Conservation (phyloP, 2,888 invertebrate species). For the Athalia rosae region DNA sequence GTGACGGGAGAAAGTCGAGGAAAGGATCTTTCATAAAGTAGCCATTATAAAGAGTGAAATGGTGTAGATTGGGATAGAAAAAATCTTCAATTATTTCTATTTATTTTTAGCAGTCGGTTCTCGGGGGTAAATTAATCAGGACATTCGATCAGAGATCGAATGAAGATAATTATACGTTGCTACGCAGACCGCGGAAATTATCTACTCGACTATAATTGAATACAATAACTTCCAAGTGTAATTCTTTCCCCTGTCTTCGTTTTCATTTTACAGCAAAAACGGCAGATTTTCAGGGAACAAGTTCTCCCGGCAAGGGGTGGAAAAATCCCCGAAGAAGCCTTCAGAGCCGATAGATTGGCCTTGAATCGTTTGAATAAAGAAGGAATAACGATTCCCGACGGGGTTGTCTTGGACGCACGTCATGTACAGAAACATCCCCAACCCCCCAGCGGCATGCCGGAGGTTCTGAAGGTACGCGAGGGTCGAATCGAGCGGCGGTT, state of each 20-base stretch:
- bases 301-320: slow-evolving; percentile 79
- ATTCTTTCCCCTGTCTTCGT: not conserved
- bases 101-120: too few species aligned
- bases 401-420: slow-evolving; percentile 75
- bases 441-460: slow-evolving; percentile 57
- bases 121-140: too few species aligned
- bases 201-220: not conserved
- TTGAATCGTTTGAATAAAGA: slow-evolving; percentile 79
- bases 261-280: slow-evolving; percentile 74
- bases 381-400: slow-evolving; percentile 79
- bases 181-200: too few species aligned
- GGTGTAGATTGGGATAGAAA: too few species aligned
- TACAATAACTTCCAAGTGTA: not conserved
- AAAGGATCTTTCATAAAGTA: too few species aligned
- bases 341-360: slow-evolving; percentile 77
- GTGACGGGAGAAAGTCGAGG: too few species aligned
- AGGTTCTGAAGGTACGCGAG: slow-evolving; percentile 61
- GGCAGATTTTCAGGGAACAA: slow-evolving; percentile 80
- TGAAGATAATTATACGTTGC: too few species aligned
- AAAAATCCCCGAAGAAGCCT: slow-evolving; percentile 80
- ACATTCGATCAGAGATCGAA: too few species aligned
- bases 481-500: not conserved
- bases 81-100: too few species aligned
- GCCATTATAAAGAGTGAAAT: too few species aligned
- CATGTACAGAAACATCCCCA: slow-evolving; percentile 66